A percentile compares a stretch with the other conserved stretches of the same genome.
Evolutionary conservation across 2,113 vertebrate genomes (phyloP).

Genomic region (Peromyscus polionotus): DNA sequence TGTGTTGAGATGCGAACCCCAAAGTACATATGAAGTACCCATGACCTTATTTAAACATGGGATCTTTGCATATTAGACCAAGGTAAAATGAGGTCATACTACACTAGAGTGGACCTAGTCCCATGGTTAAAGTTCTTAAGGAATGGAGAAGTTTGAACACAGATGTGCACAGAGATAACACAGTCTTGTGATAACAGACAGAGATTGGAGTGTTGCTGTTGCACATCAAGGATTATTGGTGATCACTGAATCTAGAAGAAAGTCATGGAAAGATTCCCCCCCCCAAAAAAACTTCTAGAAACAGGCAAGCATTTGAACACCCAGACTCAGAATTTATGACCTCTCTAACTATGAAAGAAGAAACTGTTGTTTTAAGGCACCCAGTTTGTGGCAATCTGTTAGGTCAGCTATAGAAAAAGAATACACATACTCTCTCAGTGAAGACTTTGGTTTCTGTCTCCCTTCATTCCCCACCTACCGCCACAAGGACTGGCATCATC

Average conservation of each 20-base stretch:
- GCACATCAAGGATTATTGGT: not conserved
- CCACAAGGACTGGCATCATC: not conserved
- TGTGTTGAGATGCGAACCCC: not conserved
- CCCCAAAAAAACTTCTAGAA: not conserved
- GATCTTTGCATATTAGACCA: not conserved
- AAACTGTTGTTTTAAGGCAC: conserved; percentile 4
- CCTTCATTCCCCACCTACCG: not conserved
- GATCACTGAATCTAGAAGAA: conserved; percentile 21
- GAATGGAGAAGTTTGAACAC: not conserved
- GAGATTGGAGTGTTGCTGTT: not conserved
- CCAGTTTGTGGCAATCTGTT: not conserved
- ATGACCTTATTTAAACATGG: conserved; percentile 39
- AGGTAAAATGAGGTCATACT: not conserved
- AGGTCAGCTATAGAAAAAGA: not conserved
- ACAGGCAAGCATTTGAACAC: not conserved
- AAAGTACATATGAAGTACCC: not conserved
- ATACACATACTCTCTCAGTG: conserved; percentile 32
- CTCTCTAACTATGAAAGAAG: conserved; percentile 24
- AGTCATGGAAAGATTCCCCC: not conserved
- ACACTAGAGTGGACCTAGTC: not conserved
- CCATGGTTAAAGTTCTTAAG: not conserved
- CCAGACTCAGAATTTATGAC: conserved; percentile 37
- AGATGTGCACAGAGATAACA: not conserved
- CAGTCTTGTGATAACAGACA: not conserved
- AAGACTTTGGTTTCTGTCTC: conserved; percentile 24